Percentiles rank a stretch among this genome's conserved stretches.
Conservation (phyloP, 2,797 vertebrate genomes). For the Scleropages formosus region DNA sequence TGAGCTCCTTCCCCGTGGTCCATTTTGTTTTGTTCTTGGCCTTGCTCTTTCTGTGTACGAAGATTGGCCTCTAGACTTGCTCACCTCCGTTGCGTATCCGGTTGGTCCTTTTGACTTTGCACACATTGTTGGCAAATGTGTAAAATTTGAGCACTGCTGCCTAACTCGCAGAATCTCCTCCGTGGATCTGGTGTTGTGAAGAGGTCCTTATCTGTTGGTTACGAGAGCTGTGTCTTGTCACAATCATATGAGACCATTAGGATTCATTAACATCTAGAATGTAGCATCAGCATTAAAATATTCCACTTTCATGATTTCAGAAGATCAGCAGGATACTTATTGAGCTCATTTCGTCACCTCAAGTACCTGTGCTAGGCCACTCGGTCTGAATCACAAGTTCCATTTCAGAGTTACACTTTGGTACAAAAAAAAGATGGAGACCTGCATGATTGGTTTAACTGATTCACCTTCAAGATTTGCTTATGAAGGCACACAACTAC, state of each 20-base stretch:
- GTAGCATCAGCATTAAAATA: slow-evolving; percentile 40
- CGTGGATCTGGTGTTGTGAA: neutral
- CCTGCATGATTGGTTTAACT: neutral
- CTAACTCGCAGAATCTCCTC: slow-evolving; percentile 17
- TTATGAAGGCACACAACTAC: neutral
- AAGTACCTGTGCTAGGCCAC: slow-evolving; percentile 4
- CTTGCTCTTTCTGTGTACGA: no score
- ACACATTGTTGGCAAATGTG: neutral
- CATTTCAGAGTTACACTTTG: neutral
- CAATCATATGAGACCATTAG: slow-evolving; percentile 28
- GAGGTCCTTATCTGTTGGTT: neutral
- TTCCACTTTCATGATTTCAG: slow-evolving; percentile 31
- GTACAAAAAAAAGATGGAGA: neutral
- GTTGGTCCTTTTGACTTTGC: neutral
- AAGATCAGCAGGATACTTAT: slow-evolving; percentile 34
- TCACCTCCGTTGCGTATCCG: neutral
- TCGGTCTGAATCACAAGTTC: slow-evolving; percentile 10
- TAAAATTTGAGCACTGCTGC: neutral
- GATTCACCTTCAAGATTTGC: neutral
- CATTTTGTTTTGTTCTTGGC: no score
- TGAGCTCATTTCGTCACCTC: slow-evolving; percentile 32
- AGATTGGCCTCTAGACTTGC: no score
- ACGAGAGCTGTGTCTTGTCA: slow-evolving; percentile 26
- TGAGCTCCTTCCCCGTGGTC: no score
- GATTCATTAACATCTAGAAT: slow-evolving; percentile 34